Percentiles rank a stretch among this genome's conserved stretches.
phyloP scores from a whole-genome alignment of 1,140 invertebrate genomes.

The Ruditapes philippinarum region DNA sequence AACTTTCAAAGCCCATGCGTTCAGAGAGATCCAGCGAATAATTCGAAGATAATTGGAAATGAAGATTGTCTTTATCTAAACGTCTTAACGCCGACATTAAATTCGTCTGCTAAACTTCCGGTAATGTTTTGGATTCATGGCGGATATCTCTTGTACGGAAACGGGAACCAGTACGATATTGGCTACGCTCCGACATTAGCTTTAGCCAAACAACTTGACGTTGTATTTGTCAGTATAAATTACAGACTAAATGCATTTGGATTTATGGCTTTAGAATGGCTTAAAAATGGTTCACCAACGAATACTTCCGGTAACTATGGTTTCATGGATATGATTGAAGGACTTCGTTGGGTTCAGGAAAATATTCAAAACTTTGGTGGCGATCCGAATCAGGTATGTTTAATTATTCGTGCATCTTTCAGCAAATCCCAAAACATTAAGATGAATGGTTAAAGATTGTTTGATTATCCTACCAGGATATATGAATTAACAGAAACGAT shows the following conservation, averaged over 20 bases:
- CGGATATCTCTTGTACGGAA: slow-evolving; percentile 92
- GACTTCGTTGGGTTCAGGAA: slow-evolving; percentile 68
- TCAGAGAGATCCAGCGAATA: background rate
- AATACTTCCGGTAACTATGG: slow-evolving; percentile 80
- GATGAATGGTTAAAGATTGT: no score
- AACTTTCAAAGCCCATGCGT: slow-evolving; percentile 29
- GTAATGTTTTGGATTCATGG: slow-evolving; percentile 96
- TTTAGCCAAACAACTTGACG: slow-evolving; percentile 90
- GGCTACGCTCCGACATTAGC: slow-evolving; percentile 57
- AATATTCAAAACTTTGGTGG: slow-evolving; percentile 72
- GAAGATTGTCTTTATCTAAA: slow-evolving; percentile 83
- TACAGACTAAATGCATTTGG: slow-evolving; percentile 95
- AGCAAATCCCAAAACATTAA: no score
- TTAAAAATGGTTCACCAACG: slow-evolving; percentile 93
- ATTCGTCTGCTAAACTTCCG: slow-evolving; percentile 82
- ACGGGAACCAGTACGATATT: slow-evolving; percentile 40
- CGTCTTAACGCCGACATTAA: slow-evolving; percentile 78
- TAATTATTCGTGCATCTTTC: no score
- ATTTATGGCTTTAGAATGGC: slow-evolving; percentile 88
- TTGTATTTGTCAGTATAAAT: slow-evolving; percentile 94
- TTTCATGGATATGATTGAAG: slow-evolving; percentile 69
- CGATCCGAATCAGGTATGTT: slow-evolving; percentile 65
- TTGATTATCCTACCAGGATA: no score
- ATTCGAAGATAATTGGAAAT: slow-evolving; percentile 57
- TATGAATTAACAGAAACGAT: no score